Conservation (phyloP, 1,140 invertebrate species). For the Drosophila truncata region DNA sequence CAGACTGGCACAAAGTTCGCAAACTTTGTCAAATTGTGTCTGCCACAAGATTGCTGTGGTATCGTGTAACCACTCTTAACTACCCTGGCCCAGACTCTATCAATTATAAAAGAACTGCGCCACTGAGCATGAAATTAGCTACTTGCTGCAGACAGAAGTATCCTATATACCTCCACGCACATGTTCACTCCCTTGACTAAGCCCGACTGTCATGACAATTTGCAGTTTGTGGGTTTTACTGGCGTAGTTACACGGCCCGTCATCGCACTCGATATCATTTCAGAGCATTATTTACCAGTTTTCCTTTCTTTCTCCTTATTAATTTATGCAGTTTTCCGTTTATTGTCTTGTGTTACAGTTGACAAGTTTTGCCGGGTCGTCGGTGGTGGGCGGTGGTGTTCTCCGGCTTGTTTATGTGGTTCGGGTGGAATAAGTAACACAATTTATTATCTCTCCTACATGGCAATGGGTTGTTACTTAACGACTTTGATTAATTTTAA, state of each 20-base stretch:
- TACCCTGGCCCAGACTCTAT: conserved; percentile 38
- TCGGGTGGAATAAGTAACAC: conserved; percentile 34
- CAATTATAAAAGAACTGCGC: conserved; percentile 71
- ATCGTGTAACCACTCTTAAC: conserved; percentile 34
- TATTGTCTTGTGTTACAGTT: conserved; percentile 79
- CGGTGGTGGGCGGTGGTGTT: conserved; percentile 29
- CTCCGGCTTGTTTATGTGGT: conserved; percentile 32
- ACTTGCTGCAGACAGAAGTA: conserved; percentile 54
- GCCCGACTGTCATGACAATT: conserved; percentile 57
- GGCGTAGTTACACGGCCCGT: conserved; percentile 51
- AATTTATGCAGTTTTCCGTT: conserved; percentile 79
- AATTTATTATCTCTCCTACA: conserved; percentile 59
- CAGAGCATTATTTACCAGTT: conserved; percentile 35
- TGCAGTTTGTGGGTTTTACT: conserved; percentile 30
- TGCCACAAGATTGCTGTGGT: conserved; percentile 13
- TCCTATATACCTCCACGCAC: conserved; percentile 9
- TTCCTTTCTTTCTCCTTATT: conserved; percentile 53
- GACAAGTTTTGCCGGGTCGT: conserved; percentile 59
- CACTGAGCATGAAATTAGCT: conserved; percentile 80
- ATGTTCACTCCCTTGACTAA: conserved; percentile 30
- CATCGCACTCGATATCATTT: conserved; percentile 67
- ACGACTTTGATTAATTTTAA: conserved; percentile 74
- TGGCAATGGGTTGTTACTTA: conserved; percentile 64
- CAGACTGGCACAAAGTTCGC: conserved; percentile 4
- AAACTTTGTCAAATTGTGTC: conserved; percentile 16